These are phyloP conservation scores for Octopus bimaculoides DNA, from an alignment of 1,140 invertebrate genomes.

Conservation along the genomic window DNA sequence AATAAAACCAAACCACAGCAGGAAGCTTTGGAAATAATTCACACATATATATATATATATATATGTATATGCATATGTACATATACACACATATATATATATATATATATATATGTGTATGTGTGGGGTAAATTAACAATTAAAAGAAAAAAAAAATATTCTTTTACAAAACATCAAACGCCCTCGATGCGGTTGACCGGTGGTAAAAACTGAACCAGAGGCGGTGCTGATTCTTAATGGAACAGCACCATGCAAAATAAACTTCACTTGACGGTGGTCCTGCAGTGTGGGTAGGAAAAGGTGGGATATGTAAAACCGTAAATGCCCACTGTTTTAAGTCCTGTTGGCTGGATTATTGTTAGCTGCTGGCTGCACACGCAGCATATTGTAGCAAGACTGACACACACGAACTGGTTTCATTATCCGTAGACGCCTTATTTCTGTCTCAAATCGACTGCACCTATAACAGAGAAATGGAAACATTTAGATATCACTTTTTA, in stretches of 20 bases:
- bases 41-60: neutral
- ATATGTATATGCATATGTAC: conserved; percentile 26
- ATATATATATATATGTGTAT: neutral
- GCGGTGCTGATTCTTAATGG: too few relatives aligned
- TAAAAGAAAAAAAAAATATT: too few relatives aligned
- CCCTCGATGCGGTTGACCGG: too few relatives aligned
- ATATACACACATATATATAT: conserved; percentile 9
- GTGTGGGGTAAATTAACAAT: neutral
- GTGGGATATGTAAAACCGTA: too few relatives aligned
- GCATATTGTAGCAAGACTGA: conserved; percentile 71
- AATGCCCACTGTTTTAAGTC: neutral
- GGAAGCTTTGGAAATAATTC: too few relatives aligned
- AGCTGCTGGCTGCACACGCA: conserved; percentile 40
- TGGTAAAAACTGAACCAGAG: too few relatives aligned
- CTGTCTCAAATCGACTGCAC: conserved; percentile 91
- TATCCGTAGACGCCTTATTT: conserved; percentile 86
- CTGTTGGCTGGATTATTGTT: neutral
- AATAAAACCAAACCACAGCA: too few relatives aligned
- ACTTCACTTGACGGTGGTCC: too few relatives aligned
- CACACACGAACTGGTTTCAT: conserved; percentile 88
- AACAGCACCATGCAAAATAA: too few relatives aligned
- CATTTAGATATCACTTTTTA: neutral
- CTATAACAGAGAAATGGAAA: conserved; percentile 52
- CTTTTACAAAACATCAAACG: too few relatives aligned
- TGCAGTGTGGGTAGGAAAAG: too few relatives aligned